Base-by-base conservation (phyloP, 2,797 vertebrate species). In the Epinephelus awoara region DNA sequence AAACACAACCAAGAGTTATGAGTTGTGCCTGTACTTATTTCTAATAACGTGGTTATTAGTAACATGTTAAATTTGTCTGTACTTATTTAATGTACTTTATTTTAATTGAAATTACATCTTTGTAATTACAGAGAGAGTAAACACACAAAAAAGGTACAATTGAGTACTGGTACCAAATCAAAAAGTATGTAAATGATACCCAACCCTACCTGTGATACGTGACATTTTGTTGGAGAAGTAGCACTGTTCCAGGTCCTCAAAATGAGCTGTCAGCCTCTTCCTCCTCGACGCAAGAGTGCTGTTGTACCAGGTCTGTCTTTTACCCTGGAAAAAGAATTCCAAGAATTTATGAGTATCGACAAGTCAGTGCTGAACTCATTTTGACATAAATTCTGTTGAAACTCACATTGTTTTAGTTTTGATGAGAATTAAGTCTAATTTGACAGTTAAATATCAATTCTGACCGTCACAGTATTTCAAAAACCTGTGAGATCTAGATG, bases 161-260 rank as follows among this genome's bases (percentile, higher is more conserved):
- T 10, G 40, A 9, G 40, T 42, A 12, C 40, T 3, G 40, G 40
- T 12, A 11, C 11, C 11, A 12, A 12, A 42, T 42, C 27, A 29
- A 29, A 29, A 0, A 1, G 27, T 29, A 42, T 10, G 3, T 12
- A 42, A 42, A 42, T 9, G 9, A 3, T 11, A 12, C 9, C 40
- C 9, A 42, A 10, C 9, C 40, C 40, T 93, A 99, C 98, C 98
- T 50, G 98, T 97, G 86, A 99, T 97, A 57, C 96, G 96, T 64
- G 98, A 98, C 98, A 99, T 98, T 88, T 98, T 97, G 87, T 97
- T 99, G 72, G 98, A 99, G 93, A 99, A 99, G 92, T 99, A 99
- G 92, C 98, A 99, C 83, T 99, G 98, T 83, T 99, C 98, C 23
- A 99, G 94, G 93, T 99, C 98, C 88, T 99, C 98, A 91, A 99